Base-by-base conservation (phyloP, 2,113 vertebrate species). In the Phainopepla nitens region DNA sequence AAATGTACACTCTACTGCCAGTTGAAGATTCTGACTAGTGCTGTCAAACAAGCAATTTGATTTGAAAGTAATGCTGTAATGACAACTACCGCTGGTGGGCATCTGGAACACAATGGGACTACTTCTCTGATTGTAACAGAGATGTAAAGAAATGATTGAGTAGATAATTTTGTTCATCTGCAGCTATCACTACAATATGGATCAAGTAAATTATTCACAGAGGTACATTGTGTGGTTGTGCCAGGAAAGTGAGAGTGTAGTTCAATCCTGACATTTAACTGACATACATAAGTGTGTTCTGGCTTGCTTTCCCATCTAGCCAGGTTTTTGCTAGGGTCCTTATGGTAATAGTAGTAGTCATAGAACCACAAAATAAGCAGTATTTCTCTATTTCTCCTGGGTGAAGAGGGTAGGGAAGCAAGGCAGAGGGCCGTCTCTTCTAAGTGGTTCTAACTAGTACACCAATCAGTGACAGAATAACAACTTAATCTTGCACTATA, bases 41-140 rank as follows among this genome's bases (percentile, higher is more conserved):
- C 47, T 75, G 51, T 75, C 54, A 87, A 94, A 79, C 29, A 84
- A 76, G 44, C 28, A 45, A 45, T 78, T 50, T 66, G 60, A 57
- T 95, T 84, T 81, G 47, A 4, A 70, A 89, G 27, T 24, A 93
- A 84, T 14, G 24, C 39, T 89, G 49, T 78, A 89, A 95, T 71
- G 95, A 77, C 83, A 94, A 81, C 31, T 25, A 14, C 36, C 77
- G 61, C 69, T 62, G 45, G 47, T 75, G 56, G 51, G 69, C 53
- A 93, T 87, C 75, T 10, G 1, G 53, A 82, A 62, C 60, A 84
- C 69, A 66, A 68, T 15, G 47, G 61, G 42, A 87, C 47, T 57
- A 28, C 33, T 70, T 53, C 80, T 82, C 25, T 1, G 0, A 51
- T 41, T 49, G 2, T 47, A 81, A 87, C 9, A 39, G 19, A 82